These are phyloP conservation scores for Carassius carassius DNA, from an alignment of 2,113 vertebrate species.

Conservation along the genomic window DNA sequence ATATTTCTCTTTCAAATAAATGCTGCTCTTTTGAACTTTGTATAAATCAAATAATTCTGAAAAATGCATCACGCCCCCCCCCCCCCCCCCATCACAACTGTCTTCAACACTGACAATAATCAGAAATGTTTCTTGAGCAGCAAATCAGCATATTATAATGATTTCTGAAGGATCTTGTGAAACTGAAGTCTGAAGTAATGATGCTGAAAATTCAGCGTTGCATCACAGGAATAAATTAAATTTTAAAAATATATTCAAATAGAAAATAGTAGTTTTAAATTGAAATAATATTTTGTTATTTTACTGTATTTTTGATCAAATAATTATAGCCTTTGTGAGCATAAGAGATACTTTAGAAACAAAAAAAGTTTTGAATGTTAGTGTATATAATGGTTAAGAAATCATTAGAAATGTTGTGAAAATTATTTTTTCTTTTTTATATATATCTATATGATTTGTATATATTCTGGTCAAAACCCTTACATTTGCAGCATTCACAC, in stretches of 20 bases:
- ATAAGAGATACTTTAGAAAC: no score
- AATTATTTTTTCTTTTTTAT: not conserved
- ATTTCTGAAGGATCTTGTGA: not conserved
- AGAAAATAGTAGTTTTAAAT: no score
- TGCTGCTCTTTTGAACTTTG: not conserved
- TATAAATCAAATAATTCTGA: not conserved
- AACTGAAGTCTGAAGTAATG: no score
- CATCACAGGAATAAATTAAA: no score
- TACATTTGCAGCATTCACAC: not conserved
- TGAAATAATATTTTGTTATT: no score
- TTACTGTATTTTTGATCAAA: no score
- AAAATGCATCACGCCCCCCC: not conserved
- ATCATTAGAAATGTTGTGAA: not conserved
- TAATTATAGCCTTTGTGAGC: no score
- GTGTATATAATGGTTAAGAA: no score
- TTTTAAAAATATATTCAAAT: no score
- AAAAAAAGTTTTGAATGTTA: no score
- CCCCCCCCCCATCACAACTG: not conserved
- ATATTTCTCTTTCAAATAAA: not conserved
- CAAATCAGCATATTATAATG: no score
- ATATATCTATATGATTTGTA: not conserved
- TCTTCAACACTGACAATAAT: not conserved
- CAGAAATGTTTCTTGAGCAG: not conserved
- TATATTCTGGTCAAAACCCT: not conserved
- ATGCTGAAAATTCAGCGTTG: no score